phyloP scores from a whole-genome alignment of 2,888 invertebrate species.

The Mystacides longicornis region DNA sequence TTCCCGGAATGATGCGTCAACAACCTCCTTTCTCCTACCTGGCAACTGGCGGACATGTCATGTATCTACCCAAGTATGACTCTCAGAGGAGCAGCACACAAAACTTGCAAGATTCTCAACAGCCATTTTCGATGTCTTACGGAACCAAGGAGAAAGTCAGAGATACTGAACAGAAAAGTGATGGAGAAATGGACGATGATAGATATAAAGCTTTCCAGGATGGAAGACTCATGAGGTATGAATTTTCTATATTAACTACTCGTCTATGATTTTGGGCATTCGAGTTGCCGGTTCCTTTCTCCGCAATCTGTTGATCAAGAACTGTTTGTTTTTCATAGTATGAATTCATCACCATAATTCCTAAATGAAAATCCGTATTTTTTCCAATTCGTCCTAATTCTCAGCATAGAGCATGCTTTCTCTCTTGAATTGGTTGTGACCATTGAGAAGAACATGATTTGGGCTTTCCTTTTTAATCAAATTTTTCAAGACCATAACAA shows the following conservation, averaged over 20 bases:
- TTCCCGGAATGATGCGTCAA: conserved; percentile 29
- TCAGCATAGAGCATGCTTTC: not conserved
- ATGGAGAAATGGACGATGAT: conserved; percentile 24
- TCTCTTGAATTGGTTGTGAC: not conserved
- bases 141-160: conserved; percentile 3
- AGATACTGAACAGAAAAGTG: conserved; percentile 19
- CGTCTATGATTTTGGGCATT: no score
- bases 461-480: not conserved
- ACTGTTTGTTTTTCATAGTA: no score
- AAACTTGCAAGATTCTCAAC: not conserved
- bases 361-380: not conserved
- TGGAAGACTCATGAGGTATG: conserved; percentile 23
- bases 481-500: no score
- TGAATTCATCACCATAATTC: no score
- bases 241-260: not conserved
- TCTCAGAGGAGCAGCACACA: not conserved
- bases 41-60: conserved; percentile 63
- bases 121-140: conserved; percentile 3
- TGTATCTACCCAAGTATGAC: conserved; percentile 61
- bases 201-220: conserved; percentile 16
- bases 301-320: no score
- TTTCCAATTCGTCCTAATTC: no score
- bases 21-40: conserved; percentile 41
- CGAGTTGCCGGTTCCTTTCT: no score
- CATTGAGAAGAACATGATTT: not conserved